Evolutionary conservation across 2,888 invertebrate genomes (phyloP).

Genomic region (Neoscelio sp.): DNA sequence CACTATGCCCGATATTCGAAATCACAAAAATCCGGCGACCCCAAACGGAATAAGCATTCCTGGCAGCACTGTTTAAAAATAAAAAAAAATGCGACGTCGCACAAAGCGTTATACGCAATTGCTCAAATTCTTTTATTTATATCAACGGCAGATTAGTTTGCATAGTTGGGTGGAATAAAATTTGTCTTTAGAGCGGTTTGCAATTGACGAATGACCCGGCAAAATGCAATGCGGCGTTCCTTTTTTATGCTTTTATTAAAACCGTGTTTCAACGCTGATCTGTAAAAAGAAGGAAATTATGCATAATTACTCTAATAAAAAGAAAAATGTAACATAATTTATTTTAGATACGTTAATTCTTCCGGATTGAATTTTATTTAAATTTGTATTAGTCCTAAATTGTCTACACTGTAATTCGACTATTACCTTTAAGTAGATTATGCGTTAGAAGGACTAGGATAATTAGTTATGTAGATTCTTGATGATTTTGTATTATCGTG

Average conservation of each 20-base stretch:
- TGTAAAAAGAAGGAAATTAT: no score
- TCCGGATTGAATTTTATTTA: no score
- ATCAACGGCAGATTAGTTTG: conserved; percentile 1
- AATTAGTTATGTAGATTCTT: no score
- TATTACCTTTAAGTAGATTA: not conserved
- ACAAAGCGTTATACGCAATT: not conserved
- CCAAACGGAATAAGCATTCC: conserved; percentile 31
- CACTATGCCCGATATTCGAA: not conserved
- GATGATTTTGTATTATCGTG: no score
- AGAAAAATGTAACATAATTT: no score
- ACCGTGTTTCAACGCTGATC: not conserved
- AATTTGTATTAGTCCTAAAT: no score
- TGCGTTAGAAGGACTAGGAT: no score
- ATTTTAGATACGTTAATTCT: no score
- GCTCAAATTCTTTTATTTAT: conserved; percentile 4
- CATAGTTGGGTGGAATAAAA: conserved; percentile 21
- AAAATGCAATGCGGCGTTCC: not conserved
- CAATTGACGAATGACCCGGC: not conserved
- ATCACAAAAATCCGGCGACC: conserved; percentile 11
- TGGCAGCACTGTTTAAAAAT: not conserved
- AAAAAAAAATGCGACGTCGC: conserved; percentile 10
- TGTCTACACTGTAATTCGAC: no score
- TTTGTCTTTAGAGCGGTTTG: not conserved
- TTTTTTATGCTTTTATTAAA: not conserved
- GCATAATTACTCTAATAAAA: not conserved